Percentiles rank a stretch among this genome's conserved stretches.
Evolutionary conservation across 1,140 invertebrate species (phyloP).

Genomic region (Polypedilum vanderplanki): DNA sequence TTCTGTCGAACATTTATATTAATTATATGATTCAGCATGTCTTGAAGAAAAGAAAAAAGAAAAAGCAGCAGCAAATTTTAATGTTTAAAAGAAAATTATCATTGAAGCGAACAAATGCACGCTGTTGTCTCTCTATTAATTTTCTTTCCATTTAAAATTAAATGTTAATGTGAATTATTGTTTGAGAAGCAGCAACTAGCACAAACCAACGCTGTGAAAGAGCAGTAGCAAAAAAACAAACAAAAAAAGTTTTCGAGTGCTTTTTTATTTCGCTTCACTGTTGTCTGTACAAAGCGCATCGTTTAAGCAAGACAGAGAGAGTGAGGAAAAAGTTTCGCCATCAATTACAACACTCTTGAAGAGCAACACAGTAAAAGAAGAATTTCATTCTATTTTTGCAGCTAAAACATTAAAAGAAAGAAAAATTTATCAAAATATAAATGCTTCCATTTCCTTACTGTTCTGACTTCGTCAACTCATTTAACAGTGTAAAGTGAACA

Average conservation of each 20-base stretch:
- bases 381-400: not conserved
- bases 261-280: not conserved
- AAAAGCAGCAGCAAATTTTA: not conserved
- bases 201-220: not conserved
- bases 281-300: not conserved
- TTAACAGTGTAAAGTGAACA: not conserved
- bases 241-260: not conserved
- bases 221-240: not conserved
- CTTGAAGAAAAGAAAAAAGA: not conserved
- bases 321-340: not conserved
- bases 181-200: not conserved
- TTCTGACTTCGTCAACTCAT: not conserved
- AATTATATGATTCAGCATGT: slow-evolving; percentile 13
- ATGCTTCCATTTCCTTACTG: not conserved
- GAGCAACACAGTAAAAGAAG: not conserved
- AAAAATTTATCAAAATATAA: slow-evolving; percentile 13
- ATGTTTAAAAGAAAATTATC: not conserved
- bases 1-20: slow-evolving; percentile 7
- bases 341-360: slow-evolving; percentile 24
- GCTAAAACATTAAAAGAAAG: too few species aligned
- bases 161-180: slow-evolving; percentile 19
- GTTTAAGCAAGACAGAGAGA: not conserved
- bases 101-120: not conserved
- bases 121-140: slow-evolving; percentile 5
- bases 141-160: slow-evolving; percentile 2